Evolutionary conservation across 2,888 invertebrate species (phyloP).

Genomic region (Theretra japonica): DNA sequence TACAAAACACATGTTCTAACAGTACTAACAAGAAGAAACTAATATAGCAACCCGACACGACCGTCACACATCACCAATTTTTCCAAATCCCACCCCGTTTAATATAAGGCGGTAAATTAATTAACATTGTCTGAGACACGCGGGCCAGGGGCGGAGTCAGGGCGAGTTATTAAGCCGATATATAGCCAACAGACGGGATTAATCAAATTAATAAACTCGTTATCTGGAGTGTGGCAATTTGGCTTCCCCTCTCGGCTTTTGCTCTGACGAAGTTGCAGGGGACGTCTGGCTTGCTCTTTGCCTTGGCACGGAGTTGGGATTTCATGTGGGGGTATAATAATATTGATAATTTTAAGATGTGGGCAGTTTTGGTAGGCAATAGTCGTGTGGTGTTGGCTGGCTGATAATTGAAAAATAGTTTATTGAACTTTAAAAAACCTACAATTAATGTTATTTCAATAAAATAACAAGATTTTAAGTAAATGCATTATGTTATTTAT

Average conservation of each 20-base stretch:
- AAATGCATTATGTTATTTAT: not conserved
- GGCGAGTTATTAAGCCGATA: conserved; percentile 44
- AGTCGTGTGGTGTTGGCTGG: not conserved
- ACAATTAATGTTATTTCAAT: too few relatives aligned
- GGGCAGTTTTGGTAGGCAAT: not conserved
- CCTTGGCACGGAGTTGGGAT: not conserved
- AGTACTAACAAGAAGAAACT: too few relatives aligned
- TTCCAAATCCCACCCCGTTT: conserved; percentile 12
- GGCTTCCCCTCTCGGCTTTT: conserved; percentile 28
- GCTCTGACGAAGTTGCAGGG: conserved; percentile 28
- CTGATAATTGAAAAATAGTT: too few relatives aligned
- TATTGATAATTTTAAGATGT: not conserved
- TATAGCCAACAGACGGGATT: conserved; percentile 47
- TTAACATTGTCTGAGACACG: conserved; percentile 38
- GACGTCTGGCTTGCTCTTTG: conserved; percentile 28
- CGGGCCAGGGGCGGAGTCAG: conserved; percentile 32
- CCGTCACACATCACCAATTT: not conserved
- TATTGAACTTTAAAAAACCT: too few relatives aligned
- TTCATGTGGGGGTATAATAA: not conserved
- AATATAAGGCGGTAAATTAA: conserved; percentile 26
- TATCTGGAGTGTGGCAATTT: conserved; percentile 54
- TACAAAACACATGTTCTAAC: not conserved
- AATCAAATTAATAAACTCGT: conserved; percentile 65
- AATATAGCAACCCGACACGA: not conserved
- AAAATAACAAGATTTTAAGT: too few relatives aligned